Percentiles rank a stretch among this genome's conserved stretches.
Conservation (phyloP, 1,140 invertebrate species). For the Drosophila ironensis region DNA sequence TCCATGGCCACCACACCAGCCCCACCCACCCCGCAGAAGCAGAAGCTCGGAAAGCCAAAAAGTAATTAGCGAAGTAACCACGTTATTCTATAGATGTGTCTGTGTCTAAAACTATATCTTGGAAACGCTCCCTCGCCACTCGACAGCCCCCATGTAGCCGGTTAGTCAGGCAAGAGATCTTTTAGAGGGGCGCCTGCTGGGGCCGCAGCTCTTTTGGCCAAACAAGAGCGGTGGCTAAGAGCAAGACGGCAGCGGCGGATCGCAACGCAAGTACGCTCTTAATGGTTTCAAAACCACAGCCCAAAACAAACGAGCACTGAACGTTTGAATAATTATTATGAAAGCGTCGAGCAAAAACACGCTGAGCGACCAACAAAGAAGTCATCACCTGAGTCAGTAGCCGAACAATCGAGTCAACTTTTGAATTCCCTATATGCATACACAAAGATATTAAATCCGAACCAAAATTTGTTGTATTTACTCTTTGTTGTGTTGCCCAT, state of each 20-base stretch:
- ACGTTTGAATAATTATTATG: conserved; percentile 50
- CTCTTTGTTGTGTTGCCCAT: too few species aligned
- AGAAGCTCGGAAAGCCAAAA: background rate
- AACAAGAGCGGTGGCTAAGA: conserved; percentile 1
- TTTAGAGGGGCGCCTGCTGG: conserved; percentile 3
- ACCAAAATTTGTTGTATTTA: background rate
- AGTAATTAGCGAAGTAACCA: conserved; percentile 40
- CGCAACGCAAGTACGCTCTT: conserved; percentile 57
- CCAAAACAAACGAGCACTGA: conserved; percentile 50
- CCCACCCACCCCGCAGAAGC: background rate
- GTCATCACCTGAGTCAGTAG: conserved; percentile 14
- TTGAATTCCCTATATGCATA: conserved; percentile 17
- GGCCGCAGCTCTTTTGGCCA: conserved; percentile 5
- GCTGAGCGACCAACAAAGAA: conserved; percentile 36
- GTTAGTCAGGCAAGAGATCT: conserved; percentile 14
- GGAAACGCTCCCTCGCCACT: background rate
- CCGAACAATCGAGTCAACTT: background rate
- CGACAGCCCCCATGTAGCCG: conserved; percentile 1
- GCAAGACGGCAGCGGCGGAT: conserved; percentile 16
- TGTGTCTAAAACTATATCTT: conserved; percentile 40
- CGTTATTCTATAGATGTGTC: conserved; percentile 38
- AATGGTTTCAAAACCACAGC: conserved; percentile 71
- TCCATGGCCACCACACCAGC: conserved; percentile 4
- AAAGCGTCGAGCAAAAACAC: conserved; percentile 59
- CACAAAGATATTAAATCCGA: background rate